These are phyloP conservation scores for Prinia subflava DNA, from an alignment of 2,113 vertebrate species.

Conservation along the genomic window DNA sequence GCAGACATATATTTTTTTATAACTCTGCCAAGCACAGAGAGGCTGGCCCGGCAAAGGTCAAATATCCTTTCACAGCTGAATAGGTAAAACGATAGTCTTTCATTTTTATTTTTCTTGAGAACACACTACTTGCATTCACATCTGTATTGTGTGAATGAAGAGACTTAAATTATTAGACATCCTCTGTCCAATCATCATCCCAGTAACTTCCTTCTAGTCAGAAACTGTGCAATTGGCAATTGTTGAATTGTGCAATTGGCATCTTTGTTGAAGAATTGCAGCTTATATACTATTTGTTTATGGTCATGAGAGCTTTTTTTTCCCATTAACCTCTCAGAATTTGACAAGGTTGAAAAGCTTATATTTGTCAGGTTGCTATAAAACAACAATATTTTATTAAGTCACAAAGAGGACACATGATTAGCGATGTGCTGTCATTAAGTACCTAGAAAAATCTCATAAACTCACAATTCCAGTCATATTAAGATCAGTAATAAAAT, in stretches of 20 bases:
- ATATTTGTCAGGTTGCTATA: background rate
- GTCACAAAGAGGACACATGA: background rate
- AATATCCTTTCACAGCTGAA: background rate
- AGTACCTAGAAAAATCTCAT: background rate
- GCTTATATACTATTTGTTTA: background rate
- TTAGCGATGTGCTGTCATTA: background rate
- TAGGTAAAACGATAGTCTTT: background rate
- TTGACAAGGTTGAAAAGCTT: background rate
- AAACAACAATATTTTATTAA: slow-evolving; percentile 7
- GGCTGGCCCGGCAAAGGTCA: background rate
- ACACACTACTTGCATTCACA: background rate
- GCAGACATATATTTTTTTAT: background rate
- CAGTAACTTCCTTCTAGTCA: background rate
- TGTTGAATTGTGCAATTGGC: background rate
- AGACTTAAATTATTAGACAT: background rate
- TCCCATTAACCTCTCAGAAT: background rate
- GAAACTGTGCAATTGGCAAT: background rate
- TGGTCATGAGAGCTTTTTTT: background rate
- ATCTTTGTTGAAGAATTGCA: background rate
- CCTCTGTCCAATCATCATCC: background rate
- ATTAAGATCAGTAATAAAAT: slow-evolving; percentile 22
- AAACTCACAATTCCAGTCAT: background rate
- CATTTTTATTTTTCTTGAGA: background rate
- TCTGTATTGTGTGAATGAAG: background rate
- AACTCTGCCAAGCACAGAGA: background rate